phyloP scores from a whole-genome alignment of 1,140 invertebrate genomes.

The Trypoxylus dichotomus region DNA sequence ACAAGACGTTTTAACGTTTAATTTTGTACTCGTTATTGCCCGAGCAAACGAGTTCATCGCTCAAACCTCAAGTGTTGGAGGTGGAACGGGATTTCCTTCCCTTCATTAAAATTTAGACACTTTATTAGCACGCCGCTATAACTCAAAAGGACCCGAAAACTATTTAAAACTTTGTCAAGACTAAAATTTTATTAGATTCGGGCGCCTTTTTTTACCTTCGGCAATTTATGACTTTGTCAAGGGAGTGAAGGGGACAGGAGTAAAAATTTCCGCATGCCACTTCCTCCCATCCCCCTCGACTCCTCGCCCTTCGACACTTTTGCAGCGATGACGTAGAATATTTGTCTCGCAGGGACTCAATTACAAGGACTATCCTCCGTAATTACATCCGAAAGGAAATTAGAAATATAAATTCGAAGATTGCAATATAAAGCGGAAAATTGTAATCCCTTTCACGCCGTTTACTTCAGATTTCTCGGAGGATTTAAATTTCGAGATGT shows the following conservation, averaged over 20 bases:
- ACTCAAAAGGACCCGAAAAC: constrained; percentile 18
- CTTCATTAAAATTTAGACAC: constrained; percentile 32
- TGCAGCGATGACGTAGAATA: neutral
- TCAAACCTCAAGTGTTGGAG: constrained; percentile 22
- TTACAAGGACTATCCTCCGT: constrained; percentile 8
- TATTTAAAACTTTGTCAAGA: constrained; percentile 30
- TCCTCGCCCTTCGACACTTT: neutral
- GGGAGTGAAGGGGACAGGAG: neutral
- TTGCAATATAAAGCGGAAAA: constrained; percentile 1
- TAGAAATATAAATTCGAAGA: constrained; percentile 20
- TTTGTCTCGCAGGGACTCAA: constrained; percentile 10
- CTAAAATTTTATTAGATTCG: constrained; percentile 27
- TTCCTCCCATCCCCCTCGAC: neutral
- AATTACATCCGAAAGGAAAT: constrained; percentile 30
- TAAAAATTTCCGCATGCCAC: constrained; percentile 1
- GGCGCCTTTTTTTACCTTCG: constrained; percentile 11
- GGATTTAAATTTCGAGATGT: neutral
- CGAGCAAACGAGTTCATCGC: constrained; percentile 19
- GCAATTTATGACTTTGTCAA: constrained; percentile 6
- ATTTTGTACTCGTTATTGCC: constrained; percentile 30
- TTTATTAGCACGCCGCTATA: constrained; percentile 27
- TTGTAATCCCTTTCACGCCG: neutral
- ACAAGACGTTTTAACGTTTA: constrained; percentile 32
- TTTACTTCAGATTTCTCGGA: neutral
- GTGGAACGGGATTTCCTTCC: neutral